Conservation (phyloP, 2,888 invertebrate genomes). For the Scaptomyza tumidula region DNA sequence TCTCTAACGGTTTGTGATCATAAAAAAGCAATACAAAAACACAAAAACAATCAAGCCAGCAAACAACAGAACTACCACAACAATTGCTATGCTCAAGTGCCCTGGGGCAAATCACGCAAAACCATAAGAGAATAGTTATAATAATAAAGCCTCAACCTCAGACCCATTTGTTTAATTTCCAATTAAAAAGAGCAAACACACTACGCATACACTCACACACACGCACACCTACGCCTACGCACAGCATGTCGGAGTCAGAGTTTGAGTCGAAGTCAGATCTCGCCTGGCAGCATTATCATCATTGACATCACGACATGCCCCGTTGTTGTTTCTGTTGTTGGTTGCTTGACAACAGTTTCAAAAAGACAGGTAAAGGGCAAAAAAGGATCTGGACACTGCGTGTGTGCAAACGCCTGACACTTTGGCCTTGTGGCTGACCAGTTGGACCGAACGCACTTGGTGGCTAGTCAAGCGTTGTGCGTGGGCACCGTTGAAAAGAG, state of each 20-base stretch:
- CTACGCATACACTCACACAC: slow-evolving; percentile 14
- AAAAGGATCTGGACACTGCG: slow-evolving; percentile 61
- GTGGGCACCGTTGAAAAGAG: slow-evolving; percentile 64
- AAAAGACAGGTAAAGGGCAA: slow-evolving; percentile 27
- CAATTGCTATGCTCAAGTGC: slow-evolving; percentile 67
- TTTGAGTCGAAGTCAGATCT: slow-evolving; percentile 39
- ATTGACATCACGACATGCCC: slow-evolving; percentile 76
- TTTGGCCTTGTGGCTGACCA: slow-evolving; percentile 58
- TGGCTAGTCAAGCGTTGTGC: slow-evolving; percentile 49
- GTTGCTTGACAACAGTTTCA: slow-evolving; percentile 75
- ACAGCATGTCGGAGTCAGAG: slow-evolving; percentile 67
- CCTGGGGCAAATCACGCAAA: slow-evolving; percentile 72
- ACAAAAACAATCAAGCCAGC: slow-evolving; percentile 40
- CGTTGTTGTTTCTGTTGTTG: slow-evolving; percentile 52
- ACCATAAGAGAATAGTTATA: slow-evolving; percentile 56
- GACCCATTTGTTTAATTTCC: slow-evolving; percentile 78
- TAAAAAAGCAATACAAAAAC: slow-evolving; percentile 54
- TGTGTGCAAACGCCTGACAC: slow-evolving; percentile 61
- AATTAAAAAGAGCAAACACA: slow-evolving; percentile 78
- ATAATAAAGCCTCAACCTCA: slow-evolving; percentile 54
- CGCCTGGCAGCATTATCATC: slow-evolving; percentile 68
- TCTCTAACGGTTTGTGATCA: slow-evolving; percentile 66
- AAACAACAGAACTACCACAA: slow-evolving; percentile 63
- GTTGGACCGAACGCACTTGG: slow-evolving; percentile 46
- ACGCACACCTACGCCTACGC: slow-evolving; percentile 67